Evolutionary conservation across 1,140 invertebrate species (phyloP), one percentile per base, ranked within the genome.

Genomic region (Magallana angulata): DNA sequence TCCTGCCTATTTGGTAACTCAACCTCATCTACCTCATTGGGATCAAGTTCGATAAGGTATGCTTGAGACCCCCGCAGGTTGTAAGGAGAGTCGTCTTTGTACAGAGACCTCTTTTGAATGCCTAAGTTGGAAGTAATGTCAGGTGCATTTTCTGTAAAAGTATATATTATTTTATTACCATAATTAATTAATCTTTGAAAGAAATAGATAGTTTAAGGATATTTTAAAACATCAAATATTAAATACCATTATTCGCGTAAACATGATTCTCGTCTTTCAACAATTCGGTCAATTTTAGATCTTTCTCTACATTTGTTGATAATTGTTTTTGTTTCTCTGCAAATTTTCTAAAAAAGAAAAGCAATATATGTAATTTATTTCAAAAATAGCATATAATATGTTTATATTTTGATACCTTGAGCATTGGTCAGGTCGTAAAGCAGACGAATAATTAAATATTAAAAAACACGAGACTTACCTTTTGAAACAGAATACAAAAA

Each of bases 31-130:
- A 48, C 68, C 8, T 76, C 68, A 76, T 76, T 76, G 36, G 68
- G 68, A 76, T 76, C 68, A 30, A 76, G 68, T 36, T 76, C 68
- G 68, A 76, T 76, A 1, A 76, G 30, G 24, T 12, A 76, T 76
- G 68, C 68, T 76, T 76, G 68, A 0, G 68, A 76, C 30, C 68
- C 68, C 12, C 68, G 68, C 11, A 76, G 24, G 11, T 76, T 76
- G 68, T 76, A 76, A 30, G 68, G 68, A 12, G 68, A 76, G 24
- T 30, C 14, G 5, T 76, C 68, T 12, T 8, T 36, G 36, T 76
- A 36, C 18, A 76, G 9, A 8, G 68, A 76, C 24, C 68, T 18
- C 36, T 11, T 76, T 30, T 76, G 68, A 30, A 76, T 9, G 24
- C 12, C 24, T 76, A 30, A 12, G 36, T 30, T 76, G 36, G 36